Percentiles rank a stretch among this genome's conserved stretches.
Conservation (phyloP, 2,797 vertebrate species). For the Sparidentex hasta region DNA sequence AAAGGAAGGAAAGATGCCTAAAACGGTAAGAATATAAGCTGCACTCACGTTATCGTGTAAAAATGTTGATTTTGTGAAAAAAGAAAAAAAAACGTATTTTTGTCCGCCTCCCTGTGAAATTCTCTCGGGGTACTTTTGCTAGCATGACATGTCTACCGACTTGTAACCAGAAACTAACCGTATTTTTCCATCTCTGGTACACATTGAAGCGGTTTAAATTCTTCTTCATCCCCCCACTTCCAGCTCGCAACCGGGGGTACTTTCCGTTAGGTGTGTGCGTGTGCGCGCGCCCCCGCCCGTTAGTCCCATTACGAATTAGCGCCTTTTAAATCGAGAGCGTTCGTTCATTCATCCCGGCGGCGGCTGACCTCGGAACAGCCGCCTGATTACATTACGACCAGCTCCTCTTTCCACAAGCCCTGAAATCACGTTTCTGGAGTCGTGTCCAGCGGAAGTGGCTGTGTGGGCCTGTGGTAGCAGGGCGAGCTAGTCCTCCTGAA, state of each 20-base stretch:
- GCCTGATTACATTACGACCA: fast-evolving
- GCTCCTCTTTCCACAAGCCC: background rate
- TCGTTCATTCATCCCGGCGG: background rate
- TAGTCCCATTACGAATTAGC: slow-evolving; percentile 62
- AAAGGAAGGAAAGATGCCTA: slow-evolving; percentile 83
- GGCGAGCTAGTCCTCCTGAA: slow-evolving; percentile 50
- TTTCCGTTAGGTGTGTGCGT: slow-evolving; percentile 77
- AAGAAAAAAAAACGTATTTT: background rate
- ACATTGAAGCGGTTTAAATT: background rate
- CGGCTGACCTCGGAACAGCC: background rate
- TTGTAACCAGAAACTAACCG: background rate
- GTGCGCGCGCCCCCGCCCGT: slow-evolving; percentile 67
- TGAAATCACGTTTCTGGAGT: background rate
- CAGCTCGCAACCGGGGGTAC: slow-evolving; percentile 50
- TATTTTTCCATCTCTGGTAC: no score
- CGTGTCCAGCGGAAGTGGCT: slow-evolving; percentile 36
- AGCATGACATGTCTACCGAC: background rate
- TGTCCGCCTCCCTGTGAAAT: background rate
- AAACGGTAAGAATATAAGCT: slow-evolving; percentile 82
- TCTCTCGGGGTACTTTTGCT: fast-evolving
- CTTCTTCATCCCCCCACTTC: slow-evolving; percentile 24
- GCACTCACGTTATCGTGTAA: slow-evolving; percentile 1
- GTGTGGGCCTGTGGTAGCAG: slow-evolving; percentile 61
- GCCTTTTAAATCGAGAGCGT: slow-evolving; percentile 47
- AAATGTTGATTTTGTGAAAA: background rate